phyloP scores from a whole-genome alignment of 2,797 vertebrate genomes.

The Oreortyx pictus region DNA sequence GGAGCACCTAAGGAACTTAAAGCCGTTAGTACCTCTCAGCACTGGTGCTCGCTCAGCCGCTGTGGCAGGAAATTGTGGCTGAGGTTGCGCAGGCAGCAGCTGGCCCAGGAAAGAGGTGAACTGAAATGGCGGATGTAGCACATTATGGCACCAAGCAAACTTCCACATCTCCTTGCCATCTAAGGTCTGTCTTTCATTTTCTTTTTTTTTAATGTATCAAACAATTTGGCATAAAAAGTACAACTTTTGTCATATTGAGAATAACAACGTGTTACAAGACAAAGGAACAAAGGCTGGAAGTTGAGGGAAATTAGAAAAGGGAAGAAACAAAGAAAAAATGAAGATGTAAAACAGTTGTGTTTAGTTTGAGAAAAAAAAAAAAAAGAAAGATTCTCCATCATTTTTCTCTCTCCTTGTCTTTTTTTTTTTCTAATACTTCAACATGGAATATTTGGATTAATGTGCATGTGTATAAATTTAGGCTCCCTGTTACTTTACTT shows the following conservation, averaged over 20 bases:
- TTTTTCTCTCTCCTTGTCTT: neutral
- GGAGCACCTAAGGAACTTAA: neutral
- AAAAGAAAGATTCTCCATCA: neutral
- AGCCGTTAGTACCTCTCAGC: neutral
- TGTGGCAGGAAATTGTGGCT: neutral
- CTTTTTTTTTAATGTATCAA: constrained; percentile 46
- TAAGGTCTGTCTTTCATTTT: constrained; percentile 51
- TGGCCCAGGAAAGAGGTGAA: neutral
- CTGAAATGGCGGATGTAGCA: neutral
- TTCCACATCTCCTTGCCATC: neutral
- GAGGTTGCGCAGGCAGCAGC: accelerated
- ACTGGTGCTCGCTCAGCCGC: neutral
- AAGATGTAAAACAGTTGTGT: constrained; percentile 37
- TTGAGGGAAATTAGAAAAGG: neutral
- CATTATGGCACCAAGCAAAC: neutral
- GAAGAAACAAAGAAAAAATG: constrained; percentile 34
- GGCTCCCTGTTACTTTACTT: constrained; percentile 60
- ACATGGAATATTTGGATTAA: constrained; percentile 61
- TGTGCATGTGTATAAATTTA: constrained; percentile 61
- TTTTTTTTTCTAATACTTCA: neutral
- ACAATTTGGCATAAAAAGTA: constrained; percentile 27
- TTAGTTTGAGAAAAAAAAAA: neutral
- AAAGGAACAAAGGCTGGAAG: constrained; percentile 56
- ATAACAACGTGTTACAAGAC: constrained; percentile 10
- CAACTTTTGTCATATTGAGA: constrained; percentile 18